Conservation (phyloP, 2,888 invertebrate genomes). For the Drosophila rubida region DNA sequence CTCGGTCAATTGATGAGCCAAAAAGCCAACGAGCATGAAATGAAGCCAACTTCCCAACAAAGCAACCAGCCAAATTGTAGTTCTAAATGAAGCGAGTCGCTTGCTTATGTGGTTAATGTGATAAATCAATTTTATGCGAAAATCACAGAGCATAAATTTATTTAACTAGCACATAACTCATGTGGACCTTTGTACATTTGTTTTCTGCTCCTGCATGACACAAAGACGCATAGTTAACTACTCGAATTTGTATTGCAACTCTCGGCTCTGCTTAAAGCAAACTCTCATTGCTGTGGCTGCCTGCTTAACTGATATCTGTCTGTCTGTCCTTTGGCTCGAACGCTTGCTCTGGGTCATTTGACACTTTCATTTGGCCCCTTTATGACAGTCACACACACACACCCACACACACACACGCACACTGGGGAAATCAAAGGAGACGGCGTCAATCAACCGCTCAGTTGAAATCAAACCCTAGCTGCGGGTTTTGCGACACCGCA, state of each 20-base stretch:
- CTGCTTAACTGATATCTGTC: conserved; percentile 19
- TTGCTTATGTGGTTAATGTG: conserved; percentile 75
- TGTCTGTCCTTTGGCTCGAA: conserved; percentile 8
- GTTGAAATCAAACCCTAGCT: conserved; percentile 34
- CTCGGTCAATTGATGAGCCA: conserved; percentile 75
- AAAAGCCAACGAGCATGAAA: conserved; percentile 80
- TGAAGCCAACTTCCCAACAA: conserved; percentile 60
- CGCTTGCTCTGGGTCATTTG: conserved; percentile 46
- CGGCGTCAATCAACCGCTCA: conserved; percentile 30
- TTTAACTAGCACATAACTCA: conserved; percentile 80
- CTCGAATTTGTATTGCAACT: conserved; percentile 19
- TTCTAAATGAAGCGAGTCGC: conserved; percentile 14
- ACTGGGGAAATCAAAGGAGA: conserved; percentile 54
- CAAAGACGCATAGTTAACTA: conserved; percentile 46
- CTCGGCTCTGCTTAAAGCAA: conserved; percentile 39
- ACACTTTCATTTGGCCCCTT: conserved; percentile 44
- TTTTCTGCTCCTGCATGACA: conserved; percentile 12
- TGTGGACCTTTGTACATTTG: conserved; percentile 52
- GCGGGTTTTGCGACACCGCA: conserved; percentile 18
- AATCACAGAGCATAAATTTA: conserved; percentile 81
- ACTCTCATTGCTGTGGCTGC: conserved; percentile 23
- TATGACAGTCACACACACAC: conserved; percentile 34
- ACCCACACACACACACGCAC: conserved; percentile 4
- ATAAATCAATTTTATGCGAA: conserved; percentile 82
- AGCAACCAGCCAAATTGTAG: neutral